A percentile compares a stretch with the other conserved stretches of the same genome.
phyloP scores from a whole-genome alignment of 37 sponge, comb jelly and placozoan species.

The Mnemiopsis leidyi region DNA sequence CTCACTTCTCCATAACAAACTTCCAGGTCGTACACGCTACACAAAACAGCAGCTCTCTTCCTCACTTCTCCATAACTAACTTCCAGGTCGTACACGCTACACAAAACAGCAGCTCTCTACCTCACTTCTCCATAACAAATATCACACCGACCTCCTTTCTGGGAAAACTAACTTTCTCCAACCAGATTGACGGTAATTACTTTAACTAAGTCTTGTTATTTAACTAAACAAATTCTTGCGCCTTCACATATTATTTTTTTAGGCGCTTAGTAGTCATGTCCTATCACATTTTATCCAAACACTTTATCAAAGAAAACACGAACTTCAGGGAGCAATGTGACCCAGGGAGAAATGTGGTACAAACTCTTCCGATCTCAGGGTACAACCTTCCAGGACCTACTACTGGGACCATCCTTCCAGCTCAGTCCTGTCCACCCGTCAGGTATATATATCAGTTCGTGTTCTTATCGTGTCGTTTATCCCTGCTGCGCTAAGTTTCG shows the following conservation, averaged over 20 bases:
- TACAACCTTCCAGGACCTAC: not conserved
- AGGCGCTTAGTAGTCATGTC: too few species aligned
- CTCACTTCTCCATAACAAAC: not conserved
- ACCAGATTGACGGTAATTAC: not conserved
- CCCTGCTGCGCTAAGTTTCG: too few species aligned
- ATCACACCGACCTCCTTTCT: not conserved
- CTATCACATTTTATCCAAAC: too few species aligned
- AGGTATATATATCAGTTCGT: not conserved
- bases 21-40: not conserved
- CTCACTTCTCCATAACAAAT: not conserved
- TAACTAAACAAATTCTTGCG: too few species aligned
- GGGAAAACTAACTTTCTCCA: not conserved
- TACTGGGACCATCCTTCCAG: not conserved
- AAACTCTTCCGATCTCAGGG: not conserved
- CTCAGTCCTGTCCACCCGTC: not conserved
- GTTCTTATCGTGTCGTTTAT: not conserved
- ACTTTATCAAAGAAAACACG: too few species aligned
- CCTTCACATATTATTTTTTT: too few species aligned
- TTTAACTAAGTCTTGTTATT: not conserved
- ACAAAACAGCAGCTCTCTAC: not conserved
- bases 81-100: not conserved
- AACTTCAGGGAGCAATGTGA: not conserved
- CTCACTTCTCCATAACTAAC: not conserved
- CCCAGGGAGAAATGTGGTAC: slow-evolving; percentile 1
- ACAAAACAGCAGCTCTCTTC: too few species aligned